These are phyloP conservation scores for Crotophaga sulcirostris DNA, from an alignment of 2,113 vertebrate genomes.

Conservation along the genomic window DNA sequence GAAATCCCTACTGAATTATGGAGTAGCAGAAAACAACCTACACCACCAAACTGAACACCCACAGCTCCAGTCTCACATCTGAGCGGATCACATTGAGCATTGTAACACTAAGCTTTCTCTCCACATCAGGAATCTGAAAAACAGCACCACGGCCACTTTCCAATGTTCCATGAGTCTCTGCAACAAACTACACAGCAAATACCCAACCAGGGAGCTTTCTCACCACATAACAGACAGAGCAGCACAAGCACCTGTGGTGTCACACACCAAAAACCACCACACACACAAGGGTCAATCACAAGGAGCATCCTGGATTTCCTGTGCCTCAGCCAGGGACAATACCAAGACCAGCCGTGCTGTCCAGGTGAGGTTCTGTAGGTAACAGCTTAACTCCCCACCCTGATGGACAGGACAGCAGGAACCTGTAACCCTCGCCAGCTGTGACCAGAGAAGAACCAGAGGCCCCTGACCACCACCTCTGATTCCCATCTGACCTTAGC, in stretches of 20 bases:
- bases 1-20: neutral
- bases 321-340: neutral
- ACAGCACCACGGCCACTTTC: neutral
- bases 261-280: neutral
- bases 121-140: neutral
- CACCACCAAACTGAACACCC: neutral
- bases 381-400: too few species aligned
- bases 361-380: neutral
- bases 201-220: accelerated
- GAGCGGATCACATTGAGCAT: neutral
- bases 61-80: neutral
- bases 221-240: neutral
- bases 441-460: neutral
- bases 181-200: neutral
- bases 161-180: neutral
- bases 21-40: neutral
- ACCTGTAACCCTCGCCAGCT: neutral
- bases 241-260: neutral
- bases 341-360: neutral
- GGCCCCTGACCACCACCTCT: neutral
- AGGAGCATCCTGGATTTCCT: accelerated
- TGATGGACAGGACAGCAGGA: neutral
- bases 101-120: neutral
- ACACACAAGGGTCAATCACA: too few species aligned
- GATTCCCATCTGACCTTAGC: neutral